Evolutionary conservation across 2,797 vertebrate species (phyloP).

Genomic region (Sebastolobus altivelis): DNA sequence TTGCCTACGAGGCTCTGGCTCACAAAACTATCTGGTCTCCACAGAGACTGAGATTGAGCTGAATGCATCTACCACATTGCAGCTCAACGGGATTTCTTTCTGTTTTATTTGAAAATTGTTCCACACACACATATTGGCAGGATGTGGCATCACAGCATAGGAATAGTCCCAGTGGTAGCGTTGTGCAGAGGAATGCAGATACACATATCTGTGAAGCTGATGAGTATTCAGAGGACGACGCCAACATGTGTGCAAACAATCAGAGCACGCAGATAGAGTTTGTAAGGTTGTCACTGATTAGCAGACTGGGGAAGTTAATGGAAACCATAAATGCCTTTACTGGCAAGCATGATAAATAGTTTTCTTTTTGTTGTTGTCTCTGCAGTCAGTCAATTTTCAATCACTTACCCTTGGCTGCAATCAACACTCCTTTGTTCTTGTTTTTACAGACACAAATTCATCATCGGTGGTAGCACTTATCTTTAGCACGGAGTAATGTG

Average conservation of each 20-base stretch:
- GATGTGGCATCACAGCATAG: background rate
- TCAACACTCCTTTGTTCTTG: slow-evolving; percentile 37
- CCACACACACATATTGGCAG: background rate
- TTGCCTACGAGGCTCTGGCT: slow-evolving; percentile 1
- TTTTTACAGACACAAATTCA: slow-evolving; percentile 27
- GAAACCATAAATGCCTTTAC: slow-evolving; percentile 18
- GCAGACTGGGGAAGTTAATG: slow-evolving; percentile 31
- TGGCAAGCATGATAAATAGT: slow-evolving; percentile 30
- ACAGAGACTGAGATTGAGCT: slow-evolving; percentile 14
- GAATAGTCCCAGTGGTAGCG: background rate
- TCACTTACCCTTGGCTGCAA: slow-evolving; percentile 29
- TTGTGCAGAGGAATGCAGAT: slow-evolving; percentile 10
- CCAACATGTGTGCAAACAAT: slow-evolving; percentile 37
- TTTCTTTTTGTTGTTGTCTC: slow-evolving; percentile 40
- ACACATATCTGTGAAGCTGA: slow-evolving; percentile 30
- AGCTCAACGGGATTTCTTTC: slow-evolving; percentile 4
- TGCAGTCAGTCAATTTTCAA: slow-evolving; percentile 39
- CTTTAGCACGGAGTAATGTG: slow-evolving; percentile 37
- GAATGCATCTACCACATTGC: background rate
- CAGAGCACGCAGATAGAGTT: slow-evolving; percentile 29
- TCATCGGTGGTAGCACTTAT: slow-evolving; percentile 27
- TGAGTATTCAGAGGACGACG: slow-evolving; percentile 58
- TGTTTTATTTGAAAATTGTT: background rate
- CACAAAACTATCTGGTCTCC: slow-evolving; percentile 14
- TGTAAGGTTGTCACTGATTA: slow-evolving; percentile 52